phyloP scores from a whole-genome alignment of 1,140 invertebrate species.

The Ladona fulva region DNA sequence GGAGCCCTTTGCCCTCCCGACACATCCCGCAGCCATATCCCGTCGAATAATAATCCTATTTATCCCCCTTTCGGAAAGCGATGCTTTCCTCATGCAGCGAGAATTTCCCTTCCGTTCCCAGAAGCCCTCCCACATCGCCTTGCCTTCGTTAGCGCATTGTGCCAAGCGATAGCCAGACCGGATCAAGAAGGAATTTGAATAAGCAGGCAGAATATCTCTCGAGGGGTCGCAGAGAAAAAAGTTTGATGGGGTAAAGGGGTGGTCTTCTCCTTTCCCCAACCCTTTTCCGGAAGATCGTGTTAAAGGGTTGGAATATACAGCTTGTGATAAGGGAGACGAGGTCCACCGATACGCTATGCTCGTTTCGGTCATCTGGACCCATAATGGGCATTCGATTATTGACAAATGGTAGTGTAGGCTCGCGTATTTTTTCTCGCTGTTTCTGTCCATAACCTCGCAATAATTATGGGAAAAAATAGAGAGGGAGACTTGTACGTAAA shows the following conservation, averaged over 20 bases:
- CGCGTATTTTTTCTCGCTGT: too few species aligned
- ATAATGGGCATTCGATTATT: too few species aligned
- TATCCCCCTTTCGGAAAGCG: neutral
- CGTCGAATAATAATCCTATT: constrained; percentile 1
- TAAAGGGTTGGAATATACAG: too few species aligned
- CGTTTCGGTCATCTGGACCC: too few species aligned
- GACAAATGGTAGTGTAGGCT: too few species aligned
- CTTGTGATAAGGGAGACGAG: too few species aligned
- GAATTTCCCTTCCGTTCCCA: neutral
- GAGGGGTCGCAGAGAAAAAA: neutral
- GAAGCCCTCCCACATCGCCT: neutral
- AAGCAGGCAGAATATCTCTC: neutral
- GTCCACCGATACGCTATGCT: too few species aligned
- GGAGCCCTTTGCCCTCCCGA: neutral
- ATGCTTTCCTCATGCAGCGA: too few species aligned
- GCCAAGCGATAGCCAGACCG: neutral
- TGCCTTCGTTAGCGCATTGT: neutral
- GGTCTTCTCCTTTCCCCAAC: neutral
- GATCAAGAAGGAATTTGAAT: constrained; percentile 3
- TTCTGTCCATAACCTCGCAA: too few species aligned
- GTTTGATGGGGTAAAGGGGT: neutral
- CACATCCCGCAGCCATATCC: neutral
- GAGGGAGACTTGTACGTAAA: too few species aligned
- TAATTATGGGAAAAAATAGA: too few species aligned
- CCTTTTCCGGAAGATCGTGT: neutral